Evolutionary conservation across 1,140 invertebrate species (phyloP), one percentile per base, ranked within the genome.

Genomic region (Lordiphosa clarofinis): DNA sequence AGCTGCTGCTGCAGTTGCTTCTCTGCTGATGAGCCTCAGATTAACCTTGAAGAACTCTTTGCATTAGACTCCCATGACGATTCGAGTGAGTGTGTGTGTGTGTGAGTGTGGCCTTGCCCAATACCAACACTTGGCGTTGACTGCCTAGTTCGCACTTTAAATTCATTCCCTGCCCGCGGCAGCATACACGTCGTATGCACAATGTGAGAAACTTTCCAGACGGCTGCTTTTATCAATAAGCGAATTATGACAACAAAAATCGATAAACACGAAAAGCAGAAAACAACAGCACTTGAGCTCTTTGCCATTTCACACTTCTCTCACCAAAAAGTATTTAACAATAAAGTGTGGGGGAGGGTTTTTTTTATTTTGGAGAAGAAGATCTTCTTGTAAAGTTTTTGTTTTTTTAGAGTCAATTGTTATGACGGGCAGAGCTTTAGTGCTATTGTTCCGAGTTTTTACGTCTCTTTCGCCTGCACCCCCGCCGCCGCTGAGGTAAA

Each of bases 121-220:
- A 31, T 8, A 39, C 10, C 56, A 38, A 3, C 8, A 37, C 39
- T 50, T 36, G 42, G 21, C 40, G 15, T 44, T 15, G 40, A 46
- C 44, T 19, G 46, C 39, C 24, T 43, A 48, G 19, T 44, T 31
- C 8, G 53, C 59, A 76, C 60, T 53, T 59, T 40, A 75, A 75
- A 74, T 67, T 75, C 61, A 81, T 75, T 72, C 13, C 72, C 21
- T 46, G 39, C 43, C 50, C 38, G 28, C 38, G 24, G 36, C 35
- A 53, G 53, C 62, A 53, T 67, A 73, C 75, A 57, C 50, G 66
- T 71, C 76, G 61, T 82, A 81, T 82, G 62, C 56, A 67, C 67
- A 75, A 78, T 60, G 46, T 54, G 56, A 40, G 56, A 70, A 75
- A 70, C 64, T 70, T 64, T 68, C 40, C 58, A 68, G 76, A 64